Evolutionary conservation across 2,113 vertebrate genomes (phyloP), one percentile per base, ranked within the genome.

Genomic region (Choloepus hoffmanni): DNA sequence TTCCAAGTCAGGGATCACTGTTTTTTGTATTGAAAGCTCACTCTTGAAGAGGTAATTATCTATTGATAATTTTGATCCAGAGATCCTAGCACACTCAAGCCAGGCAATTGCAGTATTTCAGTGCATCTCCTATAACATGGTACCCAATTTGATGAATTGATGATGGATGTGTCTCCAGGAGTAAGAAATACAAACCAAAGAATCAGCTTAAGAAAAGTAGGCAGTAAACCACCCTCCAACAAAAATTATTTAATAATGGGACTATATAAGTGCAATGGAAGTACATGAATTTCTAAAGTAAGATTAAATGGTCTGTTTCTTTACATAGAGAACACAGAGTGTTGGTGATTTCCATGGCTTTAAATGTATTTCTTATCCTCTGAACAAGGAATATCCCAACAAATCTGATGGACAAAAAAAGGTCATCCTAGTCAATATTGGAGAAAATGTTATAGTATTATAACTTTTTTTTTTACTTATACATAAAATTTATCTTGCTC

Each of bases 61-160:
- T 72, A 1, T 67, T 74, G 21, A 9, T 85, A 36, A 0, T 40
- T 58, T 40, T 40, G 12, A 55, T 90, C 2, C 36, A 77, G 79
- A 88, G 48, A 77, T 50, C 9, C 2, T 11, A 24, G 14, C 45
- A 78, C 15, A 24, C 1, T 24, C n/a, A 77, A 28, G 18, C 15
- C 28, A 72, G 14, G 13, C 19, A 33, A 2, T 7, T 58, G 0
- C 3, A 65, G 11, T 36, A 5, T 50, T 16, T 65, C 18, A 2
- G 1, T 72, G 4, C 1, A 33, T 2, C 2, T 92, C 5, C 7
- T 21, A 3, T 30, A 12, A 24, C 1, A 21, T 13, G 23, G 19
- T 19, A 40, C 24, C 12, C 45, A 28, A 3, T 28, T 43, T 70
- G 26, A 12, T 2, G 6, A n/a, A 70, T 2, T n/a, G 5, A 1